A percentile compares a stretch with the other conserved stretches of the same genome.
These are phyloP conservation scores for Carterocephalus palaemon DNA, from an alignment of 2,888 invertebrate genomes.

Conservation along the genomic window DNA sequence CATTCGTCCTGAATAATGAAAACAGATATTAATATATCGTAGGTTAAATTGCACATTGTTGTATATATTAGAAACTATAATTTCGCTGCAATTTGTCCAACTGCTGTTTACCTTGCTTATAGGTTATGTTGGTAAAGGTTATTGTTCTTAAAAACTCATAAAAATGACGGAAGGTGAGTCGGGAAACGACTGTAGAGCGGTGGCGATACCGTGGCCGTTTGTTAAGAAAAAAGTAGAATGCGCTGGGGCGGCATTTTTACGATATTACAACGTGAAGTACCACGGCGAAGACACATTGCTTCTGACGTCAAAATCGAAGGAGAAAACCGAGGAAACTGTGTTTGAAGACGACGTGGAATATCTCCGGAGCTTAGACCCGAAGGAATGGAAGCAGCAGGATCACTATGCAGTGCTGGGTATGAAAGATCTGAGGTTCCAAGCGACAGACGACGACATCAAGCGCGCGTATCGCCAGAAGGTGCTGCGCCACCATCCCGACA, in stretches of 20 bases:
- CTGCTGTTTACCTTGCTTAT: constrained; percentile 38
- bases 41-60: constrained; percentile 9
- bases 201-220: constrained; percentile 57
- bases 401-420: constrained; percentile 98
- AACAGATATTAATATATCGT: constrained; percentile 14
- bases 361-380: constrained; percentile 93
- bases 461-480: constrained; percentile 89
- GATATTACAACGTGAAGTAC: constrained; percentile 71
- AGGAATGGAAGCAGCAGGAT: constrained; percentile 98
- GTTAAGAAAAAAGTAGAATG: constrained; percentile 70
- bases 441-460: constrained; percentile 95
- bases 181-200: constrained; percentile 48
- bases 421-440: constrained; percentile 87
- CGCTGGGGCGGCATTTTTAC: constrained; percentile 71
- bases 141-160: constrained; percentile 51
- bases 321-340: constrained; percentile 65
- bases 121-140: constrained; percentile 72
- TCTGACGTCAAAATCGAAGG: constrained; percentile 60
- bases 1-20: constrained; percentile 18
- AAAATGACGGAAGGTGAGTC: constrained; percentile 67
- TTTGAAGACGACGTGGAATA: constrained; percentile 88
- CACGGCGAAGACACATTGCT: constrained; percentile 69
- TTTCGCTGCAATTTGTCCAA: not conserved
- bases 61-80: constrained; percentile 11
- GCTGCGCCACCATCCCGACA: constrained; percentile 98